Evolutionary conservation across 2,888 invertebrate species (phyloP), one percentile per base, ranked within the genome.

Genomic region (Drosophila peninsularis): DNA sequence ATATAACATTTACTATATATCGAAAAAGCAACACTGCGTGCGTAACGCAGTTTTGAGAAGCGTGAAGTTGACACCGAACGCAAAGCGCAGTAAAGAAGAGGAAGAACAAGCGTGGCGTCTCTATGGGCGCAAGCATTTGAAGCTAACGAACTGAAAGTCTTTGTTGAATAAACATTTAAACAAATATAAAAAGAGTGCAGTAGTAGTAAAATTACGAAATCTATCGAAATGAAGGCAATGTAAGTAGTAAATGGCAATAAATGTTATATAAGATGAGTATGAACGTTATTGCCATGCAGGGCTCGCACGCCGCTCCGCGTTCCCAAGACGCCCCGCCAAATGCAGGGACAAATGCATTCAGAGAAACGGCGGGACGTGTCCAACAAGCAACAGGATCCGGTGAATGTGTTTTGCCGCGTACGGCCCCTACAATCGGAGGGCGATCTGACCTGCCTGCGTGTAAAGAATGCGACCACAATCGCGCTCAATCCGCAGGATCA

Each of bases 351-450:
- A 13, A 68, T 66, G 13, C 57, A 57, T 6, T 36, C 44, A 1
- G 89, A 90, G 10, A 75, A 71, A 4, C 77, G 81, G 0, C 56
- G 75, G 6, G 79, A 88, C 11, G 34, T 70, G 1, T 75, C 76
- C 2, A 73, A 66, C 2, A 90, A 83, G 53, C 77, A 75, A 41
- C 93, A 94, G 74, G 96, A 97, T 91, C 95, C 97, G 0, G 96
- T 98, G 0, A 95, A 97, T 93, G 98, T 98, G 0, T 98, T 95
- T 88, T 98, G 98, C 90, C 94, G 98, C 21, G 92, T 98, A 17
- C 94, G 97, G 13, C 98, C 98, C 0, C 93, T 97, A 90, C 95
- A 95, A 89, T 94, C 94, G 57, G 94, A 95, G 17, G 93, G 82
- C 2, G 95, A 96, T 91, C 87, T 93, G 11, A 93, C 95, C 0